Base-by-base conservation (phyloP, 1,140 invertebrate species). In the Cherax destructor region DNA sequence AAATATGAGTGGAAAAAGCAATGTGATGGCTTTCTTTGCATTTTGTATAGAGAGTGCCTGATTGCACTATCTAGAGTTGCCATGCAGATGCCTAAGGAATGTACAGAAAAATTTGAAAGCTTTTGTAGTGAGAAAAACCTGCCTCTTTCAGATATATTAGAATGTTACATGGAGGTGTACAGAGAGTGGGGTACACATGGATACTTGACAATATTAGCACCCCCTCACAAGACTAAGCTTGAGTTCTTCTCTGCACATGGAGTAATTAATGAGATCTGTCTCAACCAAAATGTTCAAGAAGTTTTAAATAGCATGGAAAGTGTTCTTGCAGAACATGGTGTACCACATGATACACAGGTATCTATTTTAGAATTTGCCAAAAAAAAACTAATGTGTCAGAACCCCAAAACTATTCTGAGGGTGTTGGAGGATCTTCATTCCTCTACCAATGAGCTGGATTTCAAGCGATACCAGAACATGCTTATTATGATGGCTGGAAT, bases 231-330 rank as follows among this genome's bases (percentile, higher is more conserved):
- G 69, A 74, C n/a, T 11, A 74, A 74, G 24, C 30, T 74, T n/a
- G 69, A 74, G 30, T 74, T 74, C 69, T 74, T 74, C 6, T 74
- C 69, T 30, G 69, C 69, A 74, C 69, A 30, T 74, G 69, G n/a
- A 24, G 9, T 74, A 9, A 74, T 74, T 10, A 74, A 74, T 74
- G n/a, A 74, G 9, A 30, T 74, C 7, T 74, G 69, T 74, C 7
- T 30, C 5, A 30, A 24, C 24, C 69, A 74, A 30, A 11, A 74
- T 74, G 24, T 74, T 74, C 2, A 74, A 30, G 11, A 74, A 21
- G 21, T 74, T 30, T 74, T 74, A 74, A 30, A 10, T 10, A 30
- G 11, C 5, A 24, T 74, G n/a, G 4, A 74, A 74, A 30, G 30
- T 9, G n/a, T 74, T 30, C 69, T 74, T 74, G 69, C 9, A 9